These are phyloP conservation scores for Psylliodes chrysocephalus DNA, from an alignment of 2,888 invertebrate genomes.

Conservation along the genomic window DNA sequence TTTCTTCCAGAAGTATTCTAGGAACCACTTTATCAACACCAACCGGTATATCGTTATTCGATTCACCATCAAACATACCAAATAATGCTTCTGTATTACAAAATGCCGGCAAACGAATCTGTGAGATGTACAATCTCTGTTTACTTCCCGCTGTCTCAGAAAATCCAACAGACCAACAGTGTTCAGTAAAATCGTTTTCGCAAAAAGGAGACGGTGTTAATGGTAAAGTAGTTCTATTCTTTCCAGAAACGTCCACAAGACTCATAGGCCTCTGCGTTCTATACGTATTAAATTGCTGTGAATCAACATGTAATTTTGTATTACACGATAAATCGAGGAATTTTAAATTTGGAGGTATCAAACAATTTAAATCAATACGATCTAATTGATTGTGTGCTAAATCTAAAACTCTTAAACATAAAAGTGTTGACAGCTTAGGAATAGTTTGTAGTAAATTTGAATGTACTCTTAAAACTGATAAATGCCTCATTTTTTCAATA, in stretches of 20 bases:
- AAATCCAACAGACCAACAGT: constrained; percentile 85
- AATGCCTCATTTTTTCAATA: constrained; percentile 75
- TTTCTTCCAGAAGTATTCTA: constrained; percentile 82
- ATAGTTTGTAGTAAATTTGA: constrained; percentile 81
- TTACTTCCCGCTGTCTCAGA: constrained; percentile 84
- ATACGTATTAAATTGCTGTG: constrained; percentile 82
- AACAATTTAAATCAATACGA: constrained; percentile 77
- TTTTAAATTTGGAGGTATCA: constrained; percentile 85
- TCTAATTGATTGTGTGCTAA: constrained; percentile 88
- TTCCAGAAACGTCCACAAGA: constrained; percentile 85
- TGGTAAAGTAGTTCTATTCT: constrained; percentile 76
- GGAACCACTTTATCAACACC: constrained; percentile 80
- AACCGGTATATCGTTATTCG: constrained; percentile 74
- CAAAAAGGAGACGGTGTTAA: constrained; percentile 65
- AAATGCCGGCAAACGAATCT: constrained; percentile 80
- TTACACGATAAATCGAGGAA: constrained; percentile 89
- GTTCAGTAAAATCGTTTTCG: constrained; percentile 71
- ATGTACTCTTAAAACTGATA: constrained; percentile 82
- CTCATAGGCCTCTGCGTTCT: constrained; percentile 83
- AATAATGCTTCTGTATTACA: constrained; percentile 84
- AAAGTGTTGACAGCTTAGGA: constrained; percentile 80
- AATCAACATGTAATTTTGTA: constrained; percentile 82
- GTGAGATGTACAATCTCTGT: constrained; percentile 79
- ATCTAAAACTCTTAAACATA: constrained; percentile 81
- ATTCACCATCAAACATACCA: constrained; percentile 84